phyloP scores from a whole-genome alignment of 2,888 invertebrate species.

The Philopedon plagiatum region DNA sequence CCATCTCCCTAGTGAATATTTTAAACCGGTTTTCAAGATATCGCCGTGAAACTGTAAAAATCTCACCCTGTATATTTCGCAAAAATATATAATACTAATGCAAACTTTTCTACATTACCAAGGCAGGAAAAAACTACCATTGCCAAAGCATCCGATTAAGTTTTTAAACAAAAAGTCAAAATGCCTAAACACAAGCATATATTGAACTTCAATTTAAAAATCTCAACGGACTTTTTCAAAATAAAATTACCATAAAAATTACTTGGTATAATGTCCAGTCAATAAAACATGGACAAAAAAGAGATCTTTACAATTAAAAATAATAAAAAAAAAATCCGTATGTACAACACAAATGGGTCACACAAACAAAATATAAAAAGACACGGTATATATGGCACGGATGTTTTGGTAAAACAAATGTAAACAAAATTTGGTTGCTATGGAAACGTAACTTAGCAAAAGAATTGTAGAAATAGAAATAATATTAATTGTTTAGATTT shows the following conservation, averaged over 20 bases:
- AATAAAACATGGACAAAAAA: constrained; percentile 42
- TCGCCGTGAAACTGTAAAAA: too few species aligned
- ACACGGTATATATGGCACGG: constrained; percentile 10
- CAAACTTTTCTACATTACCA: too few species aligned
- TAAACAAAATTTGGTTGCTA: background rate
- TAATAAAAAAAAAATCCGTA: constrained; percentile 1
- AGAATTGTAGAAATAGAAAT: background rate
- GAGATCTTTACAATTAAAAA: constrained; percentile 31
- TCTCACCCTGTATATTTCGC: too few species aligned
- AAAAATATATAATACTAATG: too few species aligned
- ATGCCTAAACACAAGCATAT: background rate
- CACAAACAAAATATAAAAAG: constrained; percentile 6
- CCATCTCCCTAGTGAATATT: too few species aligned
- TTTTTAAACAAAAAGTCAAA: background rate
- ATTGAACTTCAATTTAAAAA: background rate
- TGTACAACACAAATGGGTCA: constrained; percentile 22
- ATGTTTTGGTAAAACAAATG: background rate
- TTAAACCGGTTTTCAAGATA: too few species aligned
- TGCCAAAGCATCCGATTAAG: background rate
- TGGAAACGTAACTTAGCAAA: background rate
- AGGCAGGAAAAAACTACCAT: background rate
- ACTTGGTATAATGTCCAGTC: constrained; percentile 28
- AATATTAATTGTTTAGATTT: background rate
- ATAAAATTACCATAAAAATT: constrained; percentile 10
- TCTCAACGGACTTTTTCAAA: background rate